These are phyloP conservation scores for Macrobrachium nipponense DNA, from an alignment of 1,140 invertebrate species.

Conservation along the genomic window DNA sequence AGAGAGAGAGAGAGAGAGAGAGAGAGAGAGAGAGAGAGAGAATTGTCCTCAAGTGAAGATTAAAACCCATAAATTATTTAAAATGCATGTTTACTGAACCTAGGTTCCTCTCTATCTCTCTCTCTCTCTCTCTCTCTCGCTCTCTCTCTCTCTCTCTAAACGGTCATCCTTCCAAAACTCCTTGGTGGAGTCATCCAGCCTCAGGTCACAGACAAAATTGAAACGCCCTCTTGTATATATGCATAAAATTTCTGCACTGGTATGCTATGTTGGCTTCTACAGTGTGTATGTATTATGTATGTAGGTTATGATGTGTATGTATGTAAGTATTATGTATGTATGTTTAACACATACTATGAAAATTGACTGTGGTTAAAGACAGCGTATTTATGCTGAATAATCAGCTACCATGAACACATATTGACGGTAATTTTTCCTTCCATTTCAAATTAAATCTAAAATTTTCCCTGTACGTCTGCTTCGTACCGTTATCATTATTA, in stretches of 20 bases:
- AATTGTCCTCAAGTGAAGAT: not conserved
- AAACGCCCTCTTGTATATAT: not conserved
- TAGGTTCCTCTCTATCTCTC: not conserved
- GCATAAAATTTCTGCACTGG: no score
- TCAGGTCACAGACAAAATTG: not conserved
- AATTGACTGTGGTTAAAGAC: no score
- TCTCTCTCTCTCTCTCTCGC: conserved; percentile 11
- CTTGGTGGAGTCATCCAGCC: not conserved
- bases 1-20: conserved; percentile 15
- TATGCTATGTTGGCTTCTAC: no score
- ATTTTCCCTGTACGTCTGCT: no score
- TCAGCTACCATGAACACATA: no score
- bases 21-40: conserved; percentile 5
- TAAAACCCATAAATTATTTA: not conserved
- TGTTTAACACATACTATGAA: no score
- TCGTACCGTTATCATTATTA: no score
- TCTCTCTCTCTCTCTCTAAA: not conserved
- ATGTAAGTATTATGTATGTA: not conserved
- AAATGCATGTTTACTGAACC: not conserved
- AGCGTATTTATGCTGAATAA: no score
- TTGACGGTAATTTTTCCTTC: no score
- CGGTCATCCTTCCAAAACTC: not conserved
- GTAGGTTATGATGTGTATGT: not conserved
- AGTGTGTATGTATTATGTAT: conserved; percentile 25
- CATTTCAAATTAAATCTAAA: no score